Percentiles rank a stretch among this genome's conserved stretches.
Evolutionary conservation across 2,888 invertebrate species (phyloP).

Genomic region (Himalopsyche japonica): DNA sequence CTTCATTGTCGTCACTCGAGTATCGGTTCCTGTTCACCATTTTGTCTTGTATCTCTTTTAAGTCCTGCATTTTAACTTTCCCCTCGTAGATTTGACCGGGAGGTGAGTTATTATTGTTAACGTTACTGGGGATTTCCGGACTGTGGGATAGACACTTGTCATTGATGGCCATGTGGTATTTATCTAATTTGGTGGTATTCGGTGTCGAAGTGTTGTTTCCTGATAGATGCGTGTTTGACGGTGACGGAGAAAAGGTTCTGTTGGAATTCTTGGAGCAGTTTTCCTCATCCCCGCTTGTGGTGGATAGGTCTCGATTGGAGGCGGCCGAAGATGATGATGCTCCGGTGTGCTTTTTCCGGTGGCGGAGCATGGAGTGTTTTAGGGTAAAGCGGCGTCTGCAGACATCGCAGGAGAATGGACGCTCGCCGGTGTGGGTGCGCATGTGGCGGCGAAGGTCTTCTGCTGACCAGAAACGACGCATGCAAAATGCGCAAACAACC

Average conservation of each 20-base stretch:
- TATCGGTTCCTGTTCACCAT: conserved; percentile 47
- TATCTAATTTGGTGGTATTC: conserved; percentile 22
- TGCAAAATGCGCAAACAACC: conserved; percentile 89
- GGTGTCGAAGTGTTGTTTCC: conserved; percentile 27
- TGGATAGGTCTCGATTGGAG: conserved; percentile 51
- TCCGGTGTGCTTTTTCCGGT: conserved; percentile 84
- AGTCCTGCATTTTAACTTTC: conserved; percentile 49
- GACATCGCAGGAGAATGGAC: conserved; percentile 90
- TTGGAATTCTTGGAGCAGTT: conserved; percentile 4
- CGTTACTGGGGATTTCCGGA: conserved; percentile 55
- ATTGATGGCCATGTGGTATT: conserved; percentile 37
- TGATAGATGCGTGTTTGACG: not conserved
- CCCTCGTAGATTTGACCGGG: conserved; percentile 61
- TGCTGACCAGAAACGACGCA: conserved; percentile 93
- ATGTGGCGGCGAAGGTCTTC: conserved; percentile 92
- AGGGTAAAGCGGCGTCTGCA: conserved; percentile 87
- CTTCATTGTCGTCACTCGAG: conserved; percentile 58
- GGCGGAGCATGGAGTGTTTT: conserved; percentile 93
- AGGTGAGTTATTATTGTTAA: conserved; percentile 61
- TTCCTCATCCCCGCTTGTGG: conserved; percentile 54
- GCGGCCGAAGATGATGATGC: conserved; percentile 47
- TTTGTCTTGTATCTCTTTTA: conserved; percentile 41
- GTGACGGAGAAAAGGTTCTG: not conserved
- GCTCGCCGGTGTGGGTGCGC: conserved; percentile 90
- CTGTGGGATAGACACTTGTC: conserved; percentile 28